Base-by-base conservation (phyloP, 1,140 invertebrate species). In the Lasioglossum baleicum region DNA sequence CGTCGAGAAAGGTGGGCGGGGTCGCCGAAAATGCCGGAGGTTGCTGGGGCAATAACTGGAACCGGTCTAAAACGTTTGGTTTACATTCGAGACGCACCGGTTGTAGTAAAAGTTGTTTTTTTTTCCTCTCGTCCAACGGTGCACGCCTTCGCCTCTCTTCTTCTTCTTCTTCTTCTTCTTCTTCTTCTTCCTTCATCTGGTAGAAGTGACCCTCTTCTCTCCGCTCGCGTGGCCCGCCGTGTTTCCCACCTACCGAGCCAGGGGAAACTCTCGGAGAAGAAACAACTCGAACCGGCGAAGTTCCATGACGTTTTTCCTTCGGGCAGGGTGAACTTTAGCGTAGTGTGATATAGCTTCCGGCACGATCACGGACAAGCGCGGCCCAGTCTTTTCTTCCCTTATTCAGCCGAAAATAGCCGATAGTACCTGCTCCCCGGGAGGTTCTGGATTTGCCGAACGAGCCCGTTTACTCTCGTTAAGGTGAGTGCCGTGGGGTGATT, bases 391-490 rank as follows among this genome's bases (percentile, higher is more conserved):
- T 80, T 26, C 78, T 42, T 80, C 26, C 44, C 71, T 61, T 69
- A 74, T 67, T 77, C 69, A 74, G 40, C 64, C 73, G 72, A 74
- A 69, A 80, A 80, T 73, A 53, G 60, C 81, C 60, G 68, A 83
- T 80, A 72, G 65, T 63, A 44, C 31, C 56, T 67, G 69, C n/a
- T 44, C 56, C 10, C 8, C 31, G 51, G 58, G 31, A 35, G 68
- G 61, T 67, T 56, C 72, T 83, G 86, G 83, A 85, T 81, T 87
- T 71, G 58, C 76, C 64, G 79, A 87, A 86, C 75, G 85, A 83
- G 76, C 74, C 44, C 85, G 69, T 87, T 87, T 85, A 85, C 85
- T 85, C 75, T 87, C 70, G 86, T 87, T 88, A 87, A 87, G 81
- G 81, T 72, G 80, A 87, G 69, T 79, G 75, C 75, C 79, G 75